Evolutionary conservation across 2,797 vertebrate species (phyloP).

Genomic region (Rhodeus uyekii): DNA sequence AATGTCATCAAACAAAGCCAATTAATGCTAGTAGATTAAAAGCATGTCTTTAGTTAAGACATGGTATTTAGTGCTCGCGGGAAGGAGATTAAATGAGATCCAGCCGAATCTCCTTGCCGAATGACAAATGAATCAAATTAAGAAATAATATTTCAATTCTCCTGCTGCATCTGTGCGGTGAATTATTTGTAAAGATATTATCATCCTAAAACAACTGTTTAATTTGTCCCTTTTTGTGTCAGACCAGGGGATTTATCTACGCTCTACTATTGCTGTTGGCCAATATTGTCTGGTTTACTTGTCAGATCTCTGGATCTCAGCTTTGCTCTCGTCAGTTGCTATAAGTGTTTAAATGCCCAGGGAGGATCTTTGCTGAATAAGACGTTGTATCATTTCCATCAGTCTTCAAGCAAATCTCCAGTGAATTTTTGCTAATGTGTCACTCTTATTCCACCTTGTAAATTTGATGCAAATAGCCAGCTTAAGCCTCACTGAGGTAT

Average conservation of each 20-base stretch:
- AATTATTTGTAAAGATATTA: slow-evolving; percentile 10
- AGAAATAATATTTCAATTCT: slow-evolving; percentile 24
- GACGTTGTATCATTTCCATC: neutral
- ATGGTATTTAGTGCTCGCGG: slow-evolving; percentile 23
- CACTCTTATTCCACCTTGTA: slow-evolving; percentile 9
- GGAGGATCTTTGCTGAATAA: neutral
- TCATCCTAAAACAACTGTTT: slow-evolving; percentile 7
- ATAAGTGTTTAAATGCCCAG: slow-evolving; percentile 28
- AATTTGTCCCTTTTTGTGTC: slow-evolving; percentile 1
- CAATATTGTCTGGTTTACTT: slow-evolving; percentile 8
- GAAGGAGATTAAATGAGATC: slow-evolving; percentile 35
- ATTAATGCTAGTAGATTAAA: slow-evolving; percentile 38
- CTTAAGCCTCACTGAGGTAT: neutral
- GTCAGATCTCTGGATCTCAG: slow-evolving; percentile 31
- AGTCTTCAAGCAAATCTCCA: slow-evolving; percentile 15
- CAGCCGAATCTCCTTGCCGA: slow-evolving; percentile 3
- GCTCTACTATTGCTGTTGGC: slow-evolving; percentile 2
- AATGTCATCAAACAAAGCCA: slow-evolving; percentile 41
- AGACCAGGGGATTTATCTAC: slow-evolving; percentile 2
- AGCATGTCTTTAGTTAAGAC: slow-evolving; percentile 38
- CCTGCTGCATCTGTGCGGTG: neutral
- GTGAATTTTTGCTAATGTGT: slow-evolving; percentile 5
- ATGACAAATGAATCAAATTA: slow-evolving; percentile 31
- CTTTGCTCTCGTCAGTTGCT: slow-evolving; percentile 23
- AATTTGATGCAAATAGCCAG: slow-evolving; percentile 18